Evolutionary conservation across 1,140 invertebrate genomes (phyloP).

Genomic region (Cydia amplana): DNA sequence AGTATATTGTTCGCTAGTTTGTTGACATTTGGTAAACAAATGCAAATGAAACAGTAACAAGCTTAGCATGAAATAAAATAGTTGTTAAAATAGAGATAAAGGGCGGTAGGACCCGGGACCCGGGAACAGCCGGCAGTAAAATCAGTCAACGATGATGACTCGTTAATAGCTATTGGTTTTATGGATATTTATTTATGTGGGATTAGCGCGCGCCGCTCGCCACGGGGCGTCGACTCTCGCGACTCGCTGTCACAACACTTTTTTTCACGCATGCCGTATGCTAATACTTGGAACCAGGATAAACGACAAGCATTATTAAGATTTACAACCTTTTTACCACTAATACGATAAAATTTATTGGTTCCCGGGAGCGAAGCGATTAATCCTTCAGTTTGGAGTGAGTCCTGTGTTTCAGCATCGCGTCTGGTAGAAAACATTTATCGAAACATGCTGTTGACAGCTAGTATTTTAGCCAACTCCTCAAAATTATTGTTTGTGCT

Average conservation of each 20-base stretch:
- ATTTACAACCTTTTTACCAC: constrained; percentile 53
- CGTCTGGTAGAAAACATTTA: background rate
- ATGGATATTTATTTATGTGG: constrained; percentile 33
- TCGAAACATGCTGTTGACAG: background rate
- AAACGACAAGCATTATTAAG: constrained; percentile 39
- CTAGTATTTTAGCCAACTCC: background rate
- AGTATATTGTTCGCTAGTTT: background rate
- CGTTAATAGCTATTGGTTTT: constrained; percentile 29
- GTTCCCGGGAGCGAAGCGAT: constrained; percentile 51
- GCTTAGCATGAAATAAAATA: constrained; percentile 12
- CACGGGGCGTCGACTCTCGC: constrained; percentile 34
- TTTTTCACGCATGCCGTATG: constrained; percentile 42
- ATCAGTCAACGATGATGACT: constrained; percentile 35
- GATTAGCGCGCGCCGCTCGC: constrained; percentile 38
- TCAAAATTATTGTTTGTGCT: background rate
- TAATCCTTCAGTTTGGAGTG: background rate
- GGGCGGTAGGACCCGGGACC: constrained; percentile 4
- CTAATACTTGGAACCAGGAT: constrained; percentile 51
- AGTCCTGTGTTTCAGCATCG: background rate
- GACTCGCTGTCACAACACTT: constrained; percentile 48
- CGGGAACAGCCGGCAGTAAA: constrained; percentile 32
- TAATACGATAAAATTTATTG: constrained; percentile 68
- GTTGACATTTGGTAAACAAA: constrained; percentile 28
- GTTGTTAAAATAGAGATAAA: constrained; percentile 28
- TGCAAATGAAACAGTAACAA: constrained; percentile 28